Base-by-base conservation (phyloP, 2,113 vertebrate species). In the Phyllostomus discolor region DNA sequence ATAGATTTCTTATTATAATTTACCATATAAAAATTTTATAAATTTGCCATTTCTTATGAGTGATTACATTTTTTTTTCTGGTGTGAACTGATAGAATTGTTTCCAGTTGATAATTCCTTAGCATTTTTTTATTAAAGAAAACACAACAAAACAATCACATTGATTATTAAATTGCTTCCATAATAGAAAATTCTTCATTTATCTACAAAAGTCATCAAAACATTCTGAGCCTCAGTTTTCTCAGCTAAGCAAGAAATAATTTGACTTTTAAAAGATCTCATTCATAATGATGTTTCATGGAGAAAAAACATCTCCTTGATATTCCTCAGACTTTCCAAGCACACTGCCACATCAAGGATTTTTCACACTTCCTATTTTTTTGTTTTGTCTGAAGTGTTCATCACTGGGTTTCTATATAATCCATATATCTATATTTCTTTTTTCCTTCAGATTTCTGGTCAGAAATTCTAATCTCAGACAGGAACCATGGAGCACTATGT, bases 41-140 rank as follows among this genome's bases (percentile, higher is more conserved):
- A 33, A 67, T 69, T 66, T 96, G 10, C 5, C 38, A 41, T 52
- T 81, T 79, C 15, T 70, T n/a, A 52, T 48, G 15, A 70, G 76
- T 89, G 16, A 46, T 83, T 90, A 73, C 16, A 75, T 88, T 43
- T 62, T 88, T 43, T 62, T 76, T 76, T 70, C 46, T 91, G 64
- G 80, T 59, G 3, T 48, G n/a, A 76, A 80, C 6, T 54, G 54
- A 81, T 26, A 38, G 5, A 12, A 54, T 72, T 79, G 4, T 87
- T 89, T 90, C 28, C 8, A 96, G 24, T n/a, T 88, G 33, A 80
- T 91, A 84, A 81, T 90, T 91, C 67, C 19, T 72, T 78, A 81
- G 16, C 19, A 88, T 86, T 67, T 50, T 84, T 95, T 93, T 62
- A 86, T 38, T 90, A 48, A 73, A 62, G 33, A 69, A 75, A 87